Base-by-base conservation (phyloP, 2,113 vertebrate genomes). In the Grantiella picta region DNA sequence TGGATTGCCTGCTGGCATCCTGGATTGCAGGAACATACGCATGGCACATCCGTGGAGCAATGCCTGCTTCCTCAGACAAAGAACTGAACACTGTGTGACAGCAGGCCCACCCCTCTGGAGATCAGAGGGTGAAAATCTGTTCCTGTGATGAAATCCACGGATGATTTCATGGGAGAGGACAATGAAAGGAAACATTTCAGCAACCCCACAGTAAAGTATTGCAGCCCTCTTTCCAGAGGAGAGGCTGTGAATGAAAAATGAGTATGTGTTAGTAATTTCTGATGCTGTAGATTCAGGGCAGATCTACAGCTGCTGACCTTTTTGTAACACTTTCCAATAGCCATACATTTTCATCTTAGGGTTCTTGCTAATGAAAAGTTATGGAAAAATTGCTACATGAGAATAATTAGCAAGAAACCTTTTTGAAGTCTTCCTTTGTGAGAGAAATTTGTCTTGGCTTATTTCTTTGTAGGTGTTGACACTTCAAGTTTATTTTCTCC, bases 1-100 rank as follows among this genome's bases (percentile, higher is more conserved):
- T 44, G 56, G 65, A 82, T 49, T 97, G 96, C 97, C 97, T 98
- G 95, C 94, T 98, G 97, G 95, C 96, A 96, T 91, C 96, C 95
- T 95, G 96, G 94, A 92, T 63, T 7, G 64, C 73, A 91, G 94
- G 92, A 97, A 92, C 97, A 97, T 89, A 79, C 5, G 29, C 94
- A 79, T 35, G 31, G 92, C 1, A 1, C 77, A 72, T 94, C 71
- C 78, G 40, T 63, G 86, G 76, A 81, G 86, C 45, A 45, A 18
- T 36, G 93, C 72, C 82, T 84, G 57, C 89, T 93, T 94, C 84
- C 86, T 40, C 56, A 36, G 93, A 92, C 93, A 92, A 97, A 96
- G 94, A 95, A 94, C 97, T 38, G 96, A 97, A 97, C 97, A 57
- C 85, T 94, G 80, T 96, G 95, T 91, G 94, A 94, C 94, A 95